Conservation (phyloP, 2,113 vertebrate species). For the Vireo altiloquus region DNA sequence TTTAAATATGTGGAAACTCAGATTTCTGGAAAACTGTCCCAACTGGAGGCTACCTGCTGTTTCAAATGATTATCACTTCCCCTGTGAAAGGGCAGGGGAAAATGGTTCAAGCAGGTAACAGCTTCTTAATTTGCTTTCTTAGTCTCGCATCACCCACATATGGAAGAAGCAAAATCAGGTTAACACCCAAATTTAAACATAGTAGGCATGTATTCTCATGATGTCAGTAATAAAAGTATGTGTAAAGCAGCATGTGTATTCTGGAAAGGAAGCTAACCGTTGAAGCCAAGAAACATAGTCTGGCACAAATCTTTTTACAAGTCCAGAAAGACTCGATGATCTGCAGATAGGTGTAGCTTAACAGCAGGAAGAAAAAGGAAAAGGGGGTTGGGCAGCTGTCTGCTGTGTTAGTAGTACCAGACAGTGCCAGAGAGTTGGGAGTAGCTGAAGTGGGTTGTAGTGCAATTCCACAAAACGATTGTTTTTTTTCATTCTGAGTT, state of each 20-base stretch:
- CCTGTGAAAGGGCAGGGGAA: constrained; percentile 6
- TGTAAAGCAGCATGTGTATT: constrained; percentile 72
- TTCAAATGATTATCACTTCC: constrained; percentile 68
- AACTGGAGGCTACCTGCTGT: constrained; percentile 57
- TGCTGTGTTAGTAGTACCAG: background rate
- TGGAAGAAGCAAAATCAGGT: constrained; percentile 62
- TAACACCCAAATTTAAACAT: constrained; percentile 73
- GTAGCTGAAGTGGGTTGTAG: background rate
- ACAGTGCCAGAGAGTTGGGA: constrained; percentile 24
- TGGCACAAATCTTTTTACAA: constrained; percentile 73
- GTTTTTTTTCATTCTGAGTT: background rate
- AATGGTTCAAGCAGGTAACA: constrained; percentile 72
- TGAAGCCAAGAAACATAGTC: constrained; percentile 78
- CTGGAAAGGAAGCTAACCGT: constrained; percentile 69
- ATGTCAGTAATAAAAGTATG: constrained; percentile 77
- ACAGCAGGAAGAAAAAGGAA: constrained; percentile 16
- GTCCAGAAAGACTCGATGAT: constrained; percentile 68
- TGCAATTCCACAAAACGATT: background rate
- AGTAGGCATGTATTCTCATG: constrained; percentile 72
- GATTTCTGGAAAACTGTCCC: constrained; percentile 39
- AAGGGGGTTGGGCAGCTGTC: background rate
- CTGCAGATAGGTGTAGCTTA: constrained; percentile 63
- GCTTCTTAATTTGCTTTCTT: constrained; percentile 71
- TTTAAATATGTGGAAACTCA: constrained; percentile 49
- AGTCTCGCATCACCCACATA: constrained; percentile 66